phyloP scores from a whole-genome alignment of 2,113 vertebrate genomes.

The Nesospiza acunhae region DNA sequence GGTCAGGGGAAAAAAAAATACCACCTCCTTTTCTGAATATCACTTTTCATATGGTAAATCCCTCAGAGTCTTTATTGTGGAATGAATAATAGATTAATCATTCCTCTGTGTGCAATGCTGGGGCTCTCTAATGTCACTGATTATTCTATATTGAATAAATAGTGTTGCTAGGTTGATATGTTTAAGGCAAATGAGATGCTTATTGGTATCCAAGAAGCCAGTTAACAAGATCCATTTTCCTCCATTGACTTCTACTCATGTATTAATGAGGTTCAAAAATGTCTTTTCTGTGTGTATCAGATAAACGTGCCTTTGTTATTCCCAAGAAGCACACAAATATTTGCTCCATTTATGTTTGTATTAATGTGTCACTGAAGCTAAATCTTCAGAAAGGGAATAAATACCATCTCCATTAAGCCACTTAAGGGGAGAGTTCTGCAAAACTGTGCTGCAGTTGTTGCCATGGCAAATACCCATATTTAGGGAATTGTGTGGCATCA shows the following conservation, averaged over 20 bases:
- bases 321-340: conserved; percentile 66
- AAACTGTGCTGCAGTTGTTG: conserved; percentile 37
- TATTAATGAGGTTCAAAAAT: conserved; percentile 73
- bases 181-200: conserved; percentile 71
- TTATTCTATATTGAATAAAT: conserved; percentile 70
- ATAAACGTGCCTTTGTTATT: conserved; percentile 68
- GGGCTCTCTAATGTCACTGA: conserved; percentile 63
- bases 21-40: conserved; percentile 19
- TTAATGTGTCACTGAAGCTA: conserved; percentile 63
- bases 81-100: conserved; percentile 71
- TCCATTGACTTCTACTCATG: conserved; percentile 69
- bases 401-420: conserved; percentile 57
- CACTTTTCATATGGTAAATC: conserved; percentile 49
- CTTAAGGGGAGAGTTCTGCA: conserved; percentile 49
- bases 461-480: conserved; percentile 52
- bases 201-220: conserved; percentile 70
- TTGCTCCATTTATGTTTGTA: conserved; percentile 66
- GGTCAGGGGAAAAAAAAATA: not conserved
- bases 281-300: conserved; percentile 65
- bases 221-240: conserved; percentile 71
- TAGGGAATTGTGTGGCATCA: conserved; percentile 27
- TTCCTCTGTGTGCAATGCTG: conserved; percentile 38
- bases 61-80: conserved; percentile 48
- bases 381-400: conserved; percentile 65
- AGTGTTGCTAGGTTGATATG: conserved; percentile 68